A percentile compares a stretch with the other conserved stretches of the same genome.
Evolutionary conservation across 2,113 vertebrate species (phyloP).

Genomic region (Callithrix jacchus): DNA sequence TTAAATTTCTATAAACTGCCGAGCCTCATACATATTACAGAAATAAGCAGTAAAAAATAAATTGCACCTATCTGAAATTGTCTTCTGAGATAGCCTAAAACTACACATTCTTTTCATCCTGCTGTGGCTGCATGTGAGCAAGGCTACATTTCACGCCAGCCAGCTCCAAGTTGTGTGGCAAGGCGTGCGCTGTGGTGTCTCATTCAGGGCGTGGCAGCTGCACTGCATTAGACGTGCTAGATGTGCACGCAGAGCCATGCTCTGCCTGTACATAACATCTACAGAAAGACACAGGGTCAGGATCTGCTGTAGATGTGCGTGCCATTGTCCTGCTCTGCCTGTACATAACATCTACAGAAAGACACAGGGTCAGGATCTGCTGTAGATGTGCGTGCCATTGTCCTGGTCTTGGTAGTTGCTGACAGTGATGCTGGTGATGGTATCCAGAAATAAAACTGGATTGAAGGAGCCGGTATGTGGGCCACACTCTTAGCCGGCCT

Average conservation of each 20-base stretch:
- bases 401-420: background rate
- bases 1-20: conserved; percentile 16
- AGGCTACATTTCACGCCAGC: background rate
- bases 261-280: rapidly evolving
- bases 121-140: background rate
- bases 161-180: background rate
- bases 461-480: background rate
- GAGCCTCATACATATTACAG: background rate
- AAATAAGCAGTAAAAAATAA: background rate
- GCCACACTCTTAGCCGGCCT: background rate
- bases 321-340: background rate
- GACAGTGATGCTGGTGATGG: too few relatives aligned
- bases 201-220: rapidly evolving
- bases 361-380: background rate
- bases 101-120: background rate
- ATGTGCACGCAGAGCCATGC: background rate
- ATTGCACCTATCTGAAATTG: background rate
- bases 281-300: background rate
- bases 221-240: background rate
- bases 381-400: background rate
- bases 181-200: rapidly evolving
- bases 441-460: background rate
- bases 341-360: background rate
- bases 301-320: too few relatives aligned
- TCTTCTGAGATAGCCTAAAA: background rate